Evolutionary conservation across 2,888 invertebrate genomes (phyloP), one percentile per base, ranked within the genome.

Genomic region (Eudemis profundana): DNA sequence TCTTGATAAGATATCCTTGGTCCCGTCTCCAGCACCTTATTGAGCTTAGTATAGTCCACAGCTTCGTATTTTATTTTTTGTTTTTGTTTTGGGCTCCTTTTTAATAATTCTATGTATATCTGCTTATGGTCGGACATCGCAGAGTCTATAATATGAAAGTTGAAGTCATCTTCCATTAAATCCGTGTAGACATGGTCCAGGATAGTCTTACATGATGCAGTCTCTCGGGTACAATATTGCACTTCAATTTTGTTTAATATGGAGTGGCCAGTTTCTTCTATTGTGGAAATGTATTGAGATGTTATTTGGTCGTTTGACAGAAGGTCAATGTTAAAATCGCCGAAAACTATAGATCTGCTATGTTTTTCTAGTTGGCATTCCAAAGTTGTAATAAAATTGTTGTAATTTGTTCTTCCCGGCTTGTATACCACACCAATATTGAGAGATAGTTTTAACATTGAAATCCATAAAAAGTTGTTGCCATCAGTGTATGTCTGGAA

Each of bases 161-260:
- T 69, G 19, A 72, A 74, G 0, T 40, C 19, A n/a, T 72, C 53
- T n/a, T 72, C 50, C 15, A 60, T 60, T 5, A 75, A 21, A 21
- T 72, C 70, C 1, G 76, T 70, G 19, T 42, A 59, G 0, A 74
- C 59, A 49, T 74, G 75, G 46, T 77, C 74, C 14, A 75, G 4
- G 5, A 74, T 72, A 1, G 74, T 70, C 15, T 70, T 68, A 14
- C 50, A 67, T 10, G 64, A 67, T 0, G 21, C 4, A 0, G 69
- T 69, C 36, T 70, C 67, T 19, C 75, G 62, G 0, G 73, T 75
- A 17, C 69, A 66, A 33, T 71, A 68, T 14, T 68, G 61, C 38
- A 59, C 38, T 8, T 65, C 17, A 1, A 70, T 66, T 57, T 68
- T 72, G 61, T 75, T 74, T 7, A 73, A 0, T 10, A 75, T 49